Base-by-base conservation (phyloP, 2,888 invertebrate genomes). In the Plutella xylostella region DNA sequence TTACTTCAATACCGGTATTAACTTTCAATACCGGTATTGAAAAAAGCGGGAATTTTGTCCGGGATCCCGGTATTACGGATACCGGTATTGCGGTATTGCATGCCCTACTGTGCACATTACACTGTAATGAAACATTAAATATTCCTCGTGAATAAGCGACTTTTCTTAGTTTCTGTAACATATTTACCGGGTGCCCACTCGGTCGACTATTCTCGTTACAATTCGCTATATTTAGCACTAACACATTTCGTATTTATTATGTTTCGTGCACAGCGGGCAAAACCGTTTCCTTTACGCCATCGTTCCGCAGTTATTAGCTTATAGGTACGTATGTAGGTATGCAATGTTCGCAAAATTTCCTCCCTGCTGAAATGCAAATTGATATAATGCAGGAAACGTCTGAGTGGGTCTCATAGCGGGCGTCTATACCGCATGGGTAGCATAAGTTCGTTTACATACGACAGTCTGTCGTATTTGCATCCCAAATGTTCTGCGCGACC, bases 341-440 rank as follows among this genome's bases (percentile, higher is more conserved):
- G 42, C 34, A 15, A 34, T 33, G 34, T 42, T 33, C 42, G 20
- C 34, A 17, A 34, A 42, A 34, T 22, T 19, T 14, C 21, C 60
- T 38, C 42, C 61, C 69, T 70, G 65, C 72, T 78, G 78, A 78
- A 82, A 82, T 82, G 78, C 82, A 82, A 82, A 82, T 82, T 76
- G 72, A 73, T 79, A 79, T 82, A 82, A 80, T 77, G 80, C 80
- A 80, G 82, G 82, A 82, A 82, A 76, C 82, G 82, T 82, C 80
- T 82, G 82, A 80, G 80, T 78, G 79, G 79, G 68, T 72, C 80
- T 82, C 78, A 77, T 79, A 79, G 74, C 78, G 72, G 71, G 67
- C 65, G 72, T 67, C 78, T 72, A 71, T 71, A 72, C 80, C 71
- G 67, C 79, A 76, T 73, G 72, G 77, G 74, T 74, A 71, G 73